Conservation (phyloP, 2,113 vertebrate genomes). For the Mohoua ochrocephala region DNA sequence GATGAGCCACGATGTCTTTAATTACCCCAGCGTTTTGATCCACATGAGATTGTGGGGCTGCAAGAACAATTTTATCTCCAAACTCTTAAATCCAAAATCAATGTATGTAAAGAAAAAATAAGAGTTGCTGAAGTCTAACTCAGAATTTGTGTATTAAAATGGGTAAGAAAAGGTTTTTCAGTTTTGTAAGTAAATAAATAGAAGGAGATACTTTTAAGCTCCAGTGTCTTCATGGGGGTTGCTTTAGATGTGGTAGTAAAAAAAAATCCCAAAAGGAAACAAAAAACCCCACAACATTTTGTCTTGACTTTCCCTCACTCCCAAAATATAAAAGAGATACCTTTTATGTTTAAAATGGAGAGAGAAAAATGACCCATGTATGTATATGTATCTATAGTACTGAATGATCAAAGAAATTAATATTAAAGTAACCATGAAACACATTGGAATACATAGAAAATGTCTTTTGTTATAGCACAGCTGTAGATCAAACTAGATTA, state of each 20-base stretch:
- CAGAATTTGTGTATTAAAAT: background rate
- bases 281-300: background rate
- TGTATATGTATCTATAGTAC: background rate
- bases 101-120: background rate
- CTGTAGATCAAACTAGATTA: background rate
- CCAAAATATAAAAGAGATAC: background rate
- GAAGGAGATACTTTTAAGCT: background rate
- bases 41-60: rapidly evolving
- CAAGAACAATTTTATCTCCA: background rate
- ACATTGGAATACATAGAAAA: background rate
- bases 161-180: background rate
- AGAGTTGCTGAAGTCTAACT: background rate
- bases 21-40: background rate
- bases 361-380: background rate
- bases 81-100: background rate
- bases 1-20: background rate
- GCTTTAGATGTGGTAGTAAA: background rate
- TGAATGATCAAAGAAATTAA: background rate
- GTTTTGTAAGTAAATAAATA: background rate
- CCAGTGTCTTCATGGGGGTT: background rate
- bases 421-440: background rate
- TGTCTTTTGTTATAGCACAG: background rate
- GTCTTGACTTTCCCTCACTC: background rate
- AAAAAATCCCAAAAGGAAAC: background rate
- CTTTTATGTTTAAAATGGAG: background rate